Conservation (phyloP, 2,797 vertebrate genomes). For the Tenualosa thibaudeaui region DNA sequence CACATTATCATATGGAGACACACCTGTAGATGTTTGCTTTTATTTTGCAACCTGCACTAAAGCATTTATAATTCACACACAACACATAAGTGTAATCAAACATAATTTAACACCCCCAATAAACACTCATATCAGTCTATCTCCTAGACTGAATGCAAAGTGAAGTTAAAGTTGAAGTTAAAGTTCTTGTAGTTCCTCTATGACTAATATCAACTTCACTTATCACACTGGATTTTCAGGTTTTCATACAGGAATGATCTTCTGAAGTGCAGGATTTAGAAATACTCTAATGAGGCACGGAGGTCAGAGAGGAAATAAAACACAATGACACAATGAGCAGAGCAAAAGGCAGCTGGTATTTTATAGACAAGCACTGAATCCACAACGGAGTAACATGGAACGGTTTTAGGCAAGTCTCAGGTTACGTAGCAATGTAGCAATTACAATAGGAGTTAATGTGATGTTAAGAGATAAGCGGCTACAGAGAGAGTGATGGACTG, state of each 20-base stretch:
- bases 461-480: slow-evolving; percentile 52
- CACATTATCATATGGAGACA: background rate
- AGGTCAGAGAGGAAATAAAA: background rate
- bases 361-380: slow-evolving; percentile 47
- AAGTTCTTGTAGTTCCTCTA: background rate
- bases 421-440: slow-evolving; percentile 41
- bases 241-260: background rate
- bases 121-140: background rate
- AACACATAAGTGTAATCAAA: background rate
- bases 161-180: background rate
- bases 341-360: slow-evolving; percentile 61
- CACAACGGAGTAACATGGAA: slow-evolving; percentile 55
- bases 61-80: background rate
- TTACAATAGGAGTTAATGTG: slow-evolving; percentile 49
- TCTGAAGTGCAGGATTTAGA: background rate
- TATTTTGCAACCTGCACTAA: background rate
- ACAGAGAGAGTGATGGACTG: slow-evolving; percentile 57
- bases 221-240: background rate
- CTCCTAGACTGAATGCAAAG: background rate
- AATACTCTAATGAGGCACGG: background rate
- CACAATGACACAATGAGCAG: slow-evolving; percentile 27
- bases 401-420: slow-evolving; percentile 52
- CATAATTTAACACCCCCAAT: background rate
- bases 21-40: background rate
- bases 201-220: background rate